phyloP scores from a whole-genome alignment of 2,888 invertebrate genomes.

The Heliconius hortense region DNA sequence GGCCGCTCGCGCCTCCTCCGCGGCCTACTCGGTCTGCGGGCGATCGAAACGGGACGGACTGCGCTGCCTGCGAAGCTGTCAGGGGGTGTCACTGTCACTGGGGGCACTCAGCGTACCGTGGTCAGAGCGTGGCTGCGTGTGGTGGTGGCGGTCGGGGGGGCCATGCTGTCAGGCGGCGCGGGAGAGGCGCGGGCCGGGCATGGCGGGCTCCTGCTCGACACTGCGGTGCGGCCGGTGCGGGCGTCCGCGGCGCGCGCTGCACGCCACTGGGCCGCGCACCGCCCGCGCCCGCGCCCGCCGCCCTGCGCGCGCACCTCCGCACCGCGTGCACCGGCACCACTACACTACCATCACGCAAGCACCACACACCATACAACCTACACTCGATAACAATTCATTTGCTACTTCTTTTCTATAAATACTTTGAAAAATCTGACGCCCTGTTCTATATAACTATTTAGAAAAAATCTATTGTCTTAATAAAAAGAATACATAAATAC shows the following conservation, averaged over 20 bases:
- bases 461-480: neutral
- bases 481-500: neutral
- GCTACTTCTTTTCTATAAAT: conserved; percentile 51
- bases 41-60: conserved; percentile 78
- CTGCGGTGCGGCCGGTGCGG: conserved; percentile 81
- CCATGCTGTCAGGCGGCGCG: conserved; percentile 82
- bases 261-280: conserved; percentile 78
- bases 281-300: conserved; percentile 59
- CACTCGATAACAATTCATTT: conserved; percentile 58
- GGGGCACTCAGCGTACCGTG: conserved; percentile 67
- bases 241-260: conserved; percentile 81
- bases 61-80: conserved; percentile 51
- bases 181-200: conserved; percentile 80
- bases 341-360: conserved; percentile 48
- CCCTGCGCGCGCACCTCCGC: conserved; percentile 66
- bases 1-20: conserved; percentile 74
- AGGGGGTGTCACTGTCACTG: conserved; percentile 60
- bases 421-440: conserved; percentile 43
- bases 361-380: conserved; percentile 56
- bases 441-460: neutral
- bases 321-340: conserved; percentile 61
- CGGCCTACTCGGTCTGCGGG: conserved; percentile 66
- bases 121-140: conserved; percentile 82
- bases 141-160: conserved; percentile 79
- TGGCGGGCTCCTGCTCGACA: conserved; percentile 80